Evolutionary conservation across 2,113 vertebrate species (phyloP), one percentile per base, ranked within the genome.

Genomic region (Pao palembangensis): DNA sequence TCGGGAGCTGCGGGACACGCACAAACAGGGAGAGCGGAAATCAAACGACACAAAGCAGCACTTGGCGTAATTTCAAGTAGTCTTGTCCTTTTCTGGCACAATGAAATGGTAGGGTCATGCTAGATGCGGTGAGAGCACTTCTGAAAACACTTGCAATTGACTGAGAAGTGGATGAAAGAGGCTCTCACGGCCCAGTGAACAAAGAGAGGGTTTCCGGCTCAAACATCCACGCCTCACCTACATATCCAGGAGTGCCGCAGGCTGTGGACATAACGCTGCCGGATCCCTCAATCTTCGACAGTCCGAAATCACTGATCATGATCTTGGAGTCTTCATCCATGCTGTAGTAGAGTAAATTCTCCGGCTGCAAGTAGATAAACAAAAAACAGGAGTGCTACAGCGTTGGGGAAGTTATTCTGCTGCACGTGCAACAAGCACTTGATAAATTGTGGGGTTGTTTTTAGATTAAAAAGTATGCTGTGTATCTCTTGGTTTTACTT

Each of bases 1-100:
- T 99, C 97, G 0, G 97, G 97, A 77, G 97, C 96, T 98, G 78
- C 19, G 51, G 78, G 14, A 55, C 21, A 51, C 58, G 71, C 6
- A 0, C 46, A 65, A 20, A 58, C 20, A 61, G 25, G 11, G 18
- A 64, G n/a, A 71, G 54, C 7, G 12, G 8, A 44, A 68, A 61
- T 50, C 2, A 66, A 15, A 49, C 6, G 15, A 64, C 31, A 15
- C 17, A 49, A 43, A 59, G 56, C 28, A 58, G 54, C 16, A 46
- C 54, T 34, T 47, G 49, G 57, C 42, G 21, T 28, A 42, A 17
- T 64, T 55, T 75, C 49, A 67, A 82, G 73, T 77, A 46, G 56
- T 77, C 75, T 84, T 68, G 78, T 76, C 83, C 79, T 77, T 61
- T 67, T 28, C 67, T 58, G 56, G 73, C 72, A 78, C 56, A 15